Base-by-base conservation (phyloP, 1,140 invertebrate species). In the Drosophila nigrodunni region DNA sequence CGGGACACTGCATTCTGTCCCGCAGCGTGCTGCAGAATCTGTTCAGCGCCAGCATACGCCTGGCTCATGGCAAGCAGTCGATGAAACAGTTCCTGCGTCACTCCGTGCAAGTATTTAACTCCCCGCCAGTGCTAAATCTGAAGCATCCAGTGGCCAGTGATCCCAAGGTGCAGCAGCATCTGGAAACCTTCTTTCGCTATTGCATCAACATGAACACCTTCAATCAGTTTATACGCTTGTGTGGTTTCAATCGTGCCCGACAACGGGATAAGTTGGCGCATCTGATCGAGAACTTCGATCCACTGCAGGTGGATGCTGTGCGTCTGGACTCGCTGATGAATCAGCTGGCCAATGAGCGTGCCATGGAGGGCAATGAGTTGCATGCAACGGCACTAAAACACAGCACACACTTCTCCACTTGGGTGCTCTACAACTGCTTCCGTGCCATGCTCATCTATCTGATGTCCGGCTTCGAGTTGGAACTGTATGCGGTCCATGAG, bases 401-500 rank as follows among this genome's bases (percentile, higher is more conserved):
- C 91, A 94, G 97, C 60, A 96, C 97, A 0, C 98, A 97, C 92
- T 98, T 98, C 92, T 97, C 97, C 44, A 99, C 98, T 7, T 99
- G 98, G 98, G 95, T 99, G 25, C 94, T 99, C 49, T 99, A 98
- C 93, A 97, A 99, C 92, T 98, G 97, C n/a, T 94, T 99, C 13
- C 94, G 97, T 70, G 95, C 98, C n/a, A 99, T 99, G 97, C 96
- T 98, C 66, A 96, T 98, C 92, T 99, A 98, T 93, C 94, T 99
- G 21, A 94, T 99, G 66, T 96, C 97, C 58, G 98, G 98, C 0
- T 98, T 99, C 85, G 98, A 99, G 91, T 93, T 99, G 13, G 98
- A 99, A 92, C 93, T 99, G 0, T 99, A 99, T 93, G 97, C 97
- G 46, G 95, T 96, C n/a, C 98, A 99, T 91, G 98, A 99, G 93